Conservation (phyloP, 2,888 invertebrate species). For the Odontothrips loti region DNA sequence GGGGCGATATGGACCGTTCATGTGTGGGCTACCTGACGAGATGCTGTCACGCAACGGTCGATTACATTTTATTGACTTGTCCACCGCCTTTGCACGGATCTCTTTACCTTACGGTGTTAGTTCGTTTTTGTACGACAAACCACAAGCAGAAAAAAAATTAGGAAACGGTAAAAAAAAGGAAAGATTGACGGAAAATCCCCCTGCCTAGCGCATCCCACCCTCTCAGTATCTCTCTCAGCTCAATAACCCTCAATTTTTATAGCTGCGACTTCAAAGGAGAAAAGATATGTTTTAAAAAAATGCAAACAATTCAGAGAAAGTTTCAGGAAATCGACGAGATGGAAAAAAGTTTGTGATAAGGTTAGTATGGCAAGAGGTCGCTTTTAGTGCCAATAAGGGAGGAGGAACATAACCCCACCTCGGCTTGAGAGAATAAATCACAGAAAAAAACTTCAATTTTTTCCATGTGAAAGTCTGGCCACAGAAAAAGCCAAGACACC, state of each 20-base stretch:
- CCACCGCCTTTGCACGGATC: neutral
- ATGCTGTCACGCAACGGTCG: neutral
- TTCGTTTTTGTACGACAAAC: neutral
- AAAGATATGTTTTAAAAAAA: neutral
- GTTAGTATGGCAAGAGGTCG: neutral
- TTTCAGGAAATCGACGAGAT: neutral
- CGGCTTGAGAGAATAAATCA: neutral
- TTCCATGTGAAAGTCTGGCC: neutral
- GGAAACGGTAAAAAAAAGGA: neutral
- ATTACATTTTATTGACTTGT: slow-evolving; percentile 23
- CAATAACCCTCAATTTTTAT: slow-evolving; percentile 21
- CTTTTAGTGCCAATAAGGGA: slow-evolving; percentile 9
- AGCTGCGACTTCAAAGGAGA: neutral
- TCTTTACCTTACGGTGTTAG: neutral
- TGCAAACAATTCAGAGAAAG: slow-evolving; percentile 22
- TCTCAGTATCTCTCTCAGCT: neutral
- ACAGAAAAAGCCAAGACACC: neutral
- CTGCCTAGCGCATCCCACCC: neutral
- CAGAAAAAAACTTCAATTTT: neutral
- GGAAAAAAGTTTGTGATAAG: slow-evolving; percentile 20
- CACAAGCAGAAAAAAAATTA: neutral
- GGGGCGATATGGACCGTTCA: neutral
- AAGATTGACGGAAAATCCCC: neutral
- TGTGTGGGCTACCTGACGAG: neutral
- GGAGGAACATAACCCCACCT: neutral